These are phyloP conservation scores for Limnephilus marmoratus DNA, from an alignment of 2,888 invertebrate genomes.

Conservation along the genomic window DNA sequence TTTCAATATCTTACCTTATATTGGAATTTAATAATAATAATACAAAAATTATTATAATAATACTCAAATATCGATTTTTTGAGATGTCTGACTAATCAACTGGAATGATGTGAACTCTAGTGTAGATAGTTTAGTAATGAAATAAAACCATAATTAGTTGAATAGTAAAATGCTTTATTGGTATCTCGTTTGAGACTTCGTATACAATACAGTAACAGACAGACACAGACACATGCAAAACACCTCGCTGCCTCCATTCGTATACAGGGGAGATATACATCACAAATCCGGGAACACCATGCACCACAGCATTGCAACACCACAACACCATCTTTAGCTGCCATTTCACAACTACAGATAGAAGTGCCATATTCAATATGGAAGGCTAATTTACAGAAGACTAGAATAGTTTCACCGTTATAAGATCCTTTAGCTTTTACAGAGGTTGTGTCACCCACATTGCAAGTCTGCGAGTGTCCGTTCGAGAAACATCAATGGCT, in stretches of 20 bases:
- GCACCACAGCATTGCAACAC: not conserved
- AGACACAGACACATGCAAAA: not conserved
- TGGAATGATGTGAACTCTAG: too few species aligned
- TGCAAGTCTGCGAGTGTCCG: too few species aligned
- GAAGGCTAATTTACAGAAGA: not conserved
- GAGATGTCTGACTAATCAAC: too few species aligned
- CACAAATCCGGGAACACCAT: not conserved
- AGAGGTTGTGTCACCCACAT: too few species aligned
- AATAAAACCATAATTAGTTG: conserved; percentile 10
- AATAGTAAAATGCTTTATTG: conserved; percentile 25
- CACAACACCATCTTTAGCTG: not conserved
- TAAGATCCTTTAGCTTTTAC: too few species aligned
- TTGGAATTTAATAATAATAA: too few species aligned
- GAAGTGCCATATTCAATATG: not conserved
- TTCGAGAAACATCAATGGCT: too few species aligned
- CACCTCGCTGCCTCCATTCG: not conserved
- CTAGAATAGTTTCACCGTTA: not conserved
- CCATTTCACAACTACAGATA: not conserved
- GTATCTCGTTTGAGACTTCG: conserved; percentile 16
- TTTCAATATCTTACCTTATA: too few species aligned
- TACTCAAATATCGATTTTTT: too few species aligned
- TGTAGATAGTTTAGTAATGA: not conserved
- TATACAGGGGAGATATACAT: not conserved
- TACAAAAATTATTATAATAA: too few species aligned
- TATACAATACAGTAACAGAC: not conserved